These are phyloP conservation scores for Ictidomys tridecemlineatus DNA, from an alignment of 2,113 vertebrate species.

Conservation along the genomic window DNA sequence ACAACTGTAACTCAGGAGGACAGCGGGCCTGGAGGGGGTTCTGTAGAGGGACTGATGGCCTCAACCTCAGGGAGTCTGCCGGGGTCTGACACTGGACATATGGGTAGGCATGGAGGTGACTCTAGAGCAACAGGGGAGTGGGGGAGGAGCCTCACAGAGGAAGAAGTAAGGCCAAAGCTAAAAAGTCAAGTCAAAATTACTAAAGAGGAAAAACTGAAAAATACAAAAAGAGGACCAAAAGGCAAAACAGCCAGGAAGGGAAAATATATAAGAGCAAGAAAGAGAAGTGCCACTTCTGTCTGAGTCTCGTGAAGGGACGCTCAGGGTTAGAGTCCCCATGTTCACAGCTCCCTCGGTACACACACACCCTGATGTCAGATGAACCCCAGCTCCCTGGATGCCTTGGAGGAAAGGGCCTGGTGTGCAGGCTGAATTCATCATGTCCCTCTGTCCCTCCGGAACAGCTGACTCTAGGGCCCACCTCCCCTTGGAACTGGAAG, in stretches of 20 bases:
- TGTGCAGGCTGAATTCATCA: not conserved
- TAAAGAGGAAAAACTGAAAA: not conserved
- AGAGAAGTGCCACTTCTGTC: not conserved
- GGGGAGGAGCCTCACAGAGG: not conserved
- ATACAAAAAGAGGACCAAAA: not conserved
- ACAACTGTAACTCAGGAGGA: not conserved
- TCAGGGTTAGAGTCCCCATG: not conserved
- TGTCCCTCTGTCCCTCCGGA: not conserved
- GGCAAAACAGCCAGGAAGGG: not conserved
- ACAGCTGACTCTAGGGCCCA: not conserved
- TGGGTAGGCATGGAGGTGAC: not conserved
- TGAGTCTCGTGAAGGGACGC: not conserved
- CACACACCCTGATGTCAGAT: not conserved
- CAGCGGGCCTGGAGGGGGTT: not conserved
- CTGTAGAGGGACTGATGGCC: not conserved
- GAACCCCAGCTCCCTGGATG: not conserved
- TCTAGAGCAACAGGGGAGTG: not conserved
- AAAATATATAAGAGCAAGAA: not conserved
- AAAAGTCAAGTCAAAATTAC: not conserved
- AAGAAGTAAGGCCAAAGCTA: not conserved
- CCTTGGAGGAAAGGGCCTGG: not conserved
- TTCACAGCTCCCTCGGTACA: fast-evolving
- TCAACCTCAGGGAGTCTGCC: not conserved
- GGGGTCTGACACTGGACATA: not conserved
- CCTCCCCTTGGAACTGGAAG: too few relatives aligned